A percentile compares a stretch with the other conserved stretches of the same genome.
phyloP scores from a whole-genome alignment of 2,113 vertebrate species.

The Chloebia gouldiae region DNA sequence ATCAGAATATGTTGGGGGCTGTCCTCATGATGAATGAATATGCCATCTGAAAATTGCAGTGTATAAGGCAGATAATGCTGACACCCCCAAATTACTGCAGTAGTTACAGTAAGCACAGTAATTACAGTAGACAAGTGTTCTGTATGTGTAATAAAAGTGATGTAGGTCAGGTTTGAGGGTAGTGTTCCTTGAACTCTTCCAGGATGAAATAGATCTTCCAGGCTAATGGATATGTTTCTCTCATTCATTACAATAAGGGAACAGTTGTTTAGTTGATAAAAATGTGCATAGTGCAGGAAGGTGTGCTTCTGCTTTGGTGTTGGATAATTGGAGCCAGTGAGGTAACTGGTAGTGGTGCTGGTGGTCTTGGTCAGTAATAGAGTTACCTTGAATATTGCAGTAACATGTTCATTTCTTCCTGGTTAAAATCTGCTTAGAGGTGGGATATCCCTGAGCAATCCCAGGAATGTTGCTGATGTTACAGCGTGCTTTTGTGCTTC shows the following conservation, averaged over 20 bases:
- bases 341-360: not conserved
- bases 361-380: not conserved
- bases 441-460: not conserved
- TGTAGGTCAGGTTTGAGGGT: not conserved
- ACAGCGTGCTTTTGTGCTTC: not conserved
- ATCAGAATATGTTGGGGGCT: not conserved
- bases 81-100: not conserved
- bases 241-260: not conserved
- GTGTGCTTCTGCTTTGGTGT: not conserved
- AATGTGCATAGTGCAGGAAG: not conserved
- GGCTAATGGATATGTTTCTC: not conserved
- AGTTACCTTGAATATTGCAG: not conserved
- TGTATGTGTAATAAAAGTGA: not conserved
- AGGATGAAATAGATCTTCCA: not conserved
- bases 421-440: not conserved
- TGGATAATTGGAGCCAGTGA: not conserved
- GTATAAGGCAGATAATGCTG: not conserved
- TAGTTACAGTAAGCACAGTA: not conserved
- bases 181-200: not conserved
- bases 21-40: not conserved
- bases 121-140: not conserved
- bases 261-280: not conserved
- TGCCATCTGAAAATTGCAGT: not conserved
- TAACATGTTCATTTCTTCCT: not conserved
- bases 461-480: not conserved